Evolutionary conservation across 1,140 invertebrate genomes (phyloP).

Genomic region (Schlechtendalia chinensis): DNA sequence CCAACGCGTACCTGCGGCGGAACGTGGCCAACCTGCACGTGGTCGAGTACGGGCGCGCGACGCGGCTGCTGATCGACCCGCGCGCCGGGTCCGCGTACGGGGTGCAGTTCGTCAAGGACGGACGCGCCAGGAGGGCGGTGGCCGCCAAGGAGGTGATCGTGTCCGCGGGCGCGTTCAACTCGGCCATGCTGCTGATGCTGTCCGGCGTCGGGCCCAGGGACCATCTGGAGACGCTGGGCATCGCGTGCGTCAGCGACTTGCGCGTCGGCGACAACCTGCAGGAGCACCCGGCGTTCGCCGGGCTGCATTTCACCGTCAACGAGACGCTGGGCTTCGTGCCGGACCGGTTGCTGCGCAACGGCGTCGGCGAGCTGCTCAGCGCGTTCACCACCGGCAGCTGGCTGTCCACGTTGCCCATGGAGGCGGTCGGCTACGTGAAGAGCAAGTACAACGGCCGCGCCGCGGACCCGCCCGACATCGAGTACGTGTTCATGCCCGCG

Average conservation of each 20-base stretch:
- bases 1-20: slow-evolving; percentile 61
- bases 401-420: too few relatives aligned
- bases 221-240: slow-evolving; percentile 59
- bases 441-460: too few relatives aligned
- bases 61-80: slow-evolving; percentile 71
- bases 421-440: too few relatives aligned
- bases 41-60: slow-evolving; percentile 60
- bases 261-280: too few relatives aligned
- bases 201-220: slow-evolving; percentile 67
- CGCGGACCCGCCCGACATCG: too few relatives aligned
- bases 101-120: slow-evolving; percentile 61
- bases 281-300: slow-evolving; percentile 66
- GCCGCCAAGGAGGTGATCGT: slow-evolving; percentile 64
- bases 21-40: slow-evolving; percentile 66
- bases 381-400: too few relatives aligned
- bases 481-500: slow-evolving; percentile 10
- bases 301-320: slow-evolving; percentile 67
- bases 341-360: too few relatives aligned
- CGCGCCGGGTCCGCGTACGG: slow-evolving; percentile 65
- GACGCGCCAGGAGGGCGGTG: slow-evolving; percentile 55
- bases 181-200: slow-evolving; percentile 65
- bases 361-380: too few relatives aligned
- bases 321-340: slow-evolving; percentile 53
- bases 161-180: slow-evolving; percentile 63
- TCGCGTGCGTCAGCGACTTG: slow-evolving; percentile 63